phyloP scores from a whole-genome alignment of 2,888 invertebrate species.

The Cerastis rubricosa region DNA sequence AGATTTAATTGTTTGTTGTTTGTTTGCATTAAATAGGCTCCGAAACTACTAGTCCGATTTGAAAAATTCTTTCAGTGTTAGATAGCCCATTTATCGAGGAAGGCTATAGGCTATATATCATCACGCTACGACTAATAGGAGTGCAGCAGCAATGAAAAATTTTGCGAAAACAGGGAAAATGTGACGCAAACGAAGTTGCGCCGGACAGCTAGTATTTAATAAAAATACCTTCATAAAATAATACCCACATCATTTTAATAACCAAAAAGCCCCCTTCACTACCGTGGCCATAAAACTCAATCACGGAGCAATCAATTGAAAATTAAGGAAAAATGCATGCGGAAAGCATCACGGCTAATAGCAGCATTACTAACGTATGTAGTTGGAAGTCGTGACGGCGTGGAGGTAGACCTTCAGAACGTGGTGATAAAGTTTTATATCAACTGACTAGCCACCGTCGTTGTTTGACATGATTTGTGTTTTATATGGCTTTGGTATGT shows the following conservation, averaged over 20 bases:
- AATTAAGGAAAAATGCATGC: conserved; percentile 62
- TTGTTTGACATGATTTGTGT: conserved; percentile 48
- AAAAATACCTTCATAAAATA: neutral
- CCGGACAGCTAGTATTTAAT: too few relatives aligned
- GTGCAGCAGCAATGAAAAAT: too few relatives aligned
- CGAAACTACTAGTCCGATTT: too few relatives aligned
- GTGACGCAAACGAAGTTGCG: too few relatives aligned
- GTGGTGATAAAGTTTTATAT: conserved; percentile 63
- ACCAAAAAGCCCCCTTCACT: conserved; percentile 50
- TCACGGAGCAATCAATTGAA: conserved; percentile 43
- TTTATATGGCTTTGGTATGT: conserved; percentile 10
- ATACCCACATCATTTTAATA: neutral
- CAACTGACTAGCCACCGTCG: conserved; percentile 46
- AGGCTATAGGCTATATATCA: too few relatives aligned
- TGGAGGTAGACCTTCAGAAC: conserved; percentile 50
- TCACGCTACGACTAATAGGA: too few relatives aligned
- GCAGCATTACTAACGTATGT: conserved; percentile 30
- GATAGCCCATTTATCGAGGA: too few relatives aligned
- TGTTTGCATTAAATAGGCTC: too few relatives aligned
- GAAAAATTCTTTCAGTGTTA: too few relatives aligned
- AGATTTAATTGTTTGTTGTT: too few relatives aligned
- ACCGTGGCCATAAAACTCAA: conserved; percentile 53
- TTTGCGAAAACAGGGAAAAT: too few relatives aligned
- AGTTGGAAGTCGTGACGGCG: conserved; percentile 52
- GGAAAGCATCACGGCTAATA: conserved; percentile 53